Conservation (phyloP, 2,888 invertebrate species). For the Lacanobia oleracea region DNA sequence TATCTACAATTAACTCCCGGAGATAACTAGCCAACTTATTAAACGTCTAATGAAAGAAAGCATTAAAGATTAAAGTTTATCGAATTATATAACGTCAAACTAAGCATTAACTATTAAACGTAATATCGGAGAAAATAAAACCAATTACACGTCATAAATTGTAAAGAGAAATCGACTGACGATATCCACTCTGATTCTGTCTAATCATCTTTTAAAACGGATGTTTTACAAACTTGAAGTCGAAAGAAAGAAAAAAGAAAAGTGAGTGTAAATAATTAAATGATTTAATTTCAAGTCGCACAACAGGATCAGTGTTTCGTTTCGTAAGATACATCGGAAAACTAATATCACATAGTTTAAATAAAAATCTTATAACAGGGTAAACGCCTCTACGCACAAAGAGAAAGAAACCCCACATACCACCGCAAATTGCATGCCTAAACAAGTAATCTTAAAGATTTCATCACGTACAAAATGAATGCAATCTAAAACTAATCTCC, state of each 20-base stretch:
- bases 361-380: background rate
- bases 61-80: slow-evolving; percentile 42
- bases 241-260: slow-evolving; percentile 19
- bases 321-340: background rate
- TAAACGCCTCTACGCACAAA: slow-evolving; percentile 12
- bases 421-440: slow-evolving; percentile 24
- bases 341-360: too few species aligned
- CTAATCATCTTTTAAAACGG: slow-evolving; percentile 21
- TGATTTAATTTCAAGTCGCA: slow-evolving; percentile 1
- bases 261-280: background rate
- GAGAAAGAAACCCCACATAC: slow-evolving; percentile 20
- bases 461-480: slow-evolving; percentile 55
- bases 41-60: slow-evolving; percentile 51
- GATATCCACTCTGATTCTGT: slow-evolving; percentile 37
- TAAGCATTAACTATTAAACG: slow-evolving; percentile 46
- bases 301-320: background rate
- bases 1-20: slow-evolving; percentile 26
- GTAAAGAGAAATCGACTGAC: slow-evolving; percentile 62
- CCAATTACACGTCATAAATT: slow-evolving; percentile 60
- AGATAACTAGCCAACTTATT: slow-evolving; percentile 38
- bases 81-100: slow-evolving; percentile 54
- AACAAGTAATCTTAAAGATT: slow-evolving; percentile 47
- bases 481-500: slow-evolving; percentile 41
- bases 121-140: slow-evolving; percentile 62
- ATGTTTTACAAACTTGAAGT: slow-evolving; percentile 16